Base-by-base conservation (phyloP, 1,140 invertebrate genomes). In the Halyomorpha halys region DNA sequence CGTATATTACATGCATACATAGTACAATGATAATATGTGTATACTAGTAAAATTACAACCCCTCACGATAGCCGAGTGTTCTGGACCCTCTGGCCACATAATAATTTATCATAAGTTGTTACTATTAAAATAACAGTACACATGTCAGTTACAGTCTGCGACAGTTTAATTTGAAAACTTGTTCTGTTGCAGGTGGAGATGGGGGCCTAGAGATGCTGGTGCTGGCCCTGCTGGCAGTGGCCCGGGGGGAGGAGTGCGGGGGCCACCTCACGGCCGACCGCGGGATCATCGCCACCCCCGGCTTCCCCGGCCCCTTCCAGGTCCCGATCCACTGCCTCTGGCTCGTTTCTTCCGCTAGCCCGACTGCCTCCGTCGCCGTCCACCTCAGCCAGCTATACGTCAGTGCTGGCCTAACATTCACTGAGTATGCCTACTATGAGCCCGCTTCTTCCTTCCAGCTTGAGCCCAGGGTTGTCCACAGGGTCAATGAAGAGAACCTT, bases 361-460 rank as follows among this genome's bases (percentile, higher is more conserved):
- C 66, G 3, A n/a, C 54, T 2, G 2, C 69, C 76, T 2, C 71
- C 74, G 90, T 94, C 69, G 82, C 89, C 44, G 79, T 94, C 25
- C 94, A 94, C 72, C 79, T 94, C 66, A 94, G 89, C 0, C 91
- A 94, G 70, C 81, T 91, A 30, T 94, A 89, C 75, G 86, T 90
- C 25, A 84, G 84, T 59, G 84, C 85, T 69, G 89, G 87, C 0
- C 76, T 94, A 0, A 83, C 80, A 34, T 89, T 93, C 71, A 89
- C 85, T 1, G 90, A 93, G 71, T 92, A 91, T 70, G 82, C 86
- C 65, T 86, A 87, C 67, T 88, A 88, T 71, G 86, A 87, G 39
- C 73, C 72, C 61, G 83, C 83, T 53, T 78, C 79, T n/a, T 51
- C 68, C 18, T 67, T 67, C 53, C 66, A 67, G 51, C 30, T 68